Percentiles rank a stretch among this genome's conserved stretches.
These are phyloP conservation scores for Mus pahari DNA, from an alignment of 2,113 vertebrate genomes.

Conservation along the genomic window DNA sequence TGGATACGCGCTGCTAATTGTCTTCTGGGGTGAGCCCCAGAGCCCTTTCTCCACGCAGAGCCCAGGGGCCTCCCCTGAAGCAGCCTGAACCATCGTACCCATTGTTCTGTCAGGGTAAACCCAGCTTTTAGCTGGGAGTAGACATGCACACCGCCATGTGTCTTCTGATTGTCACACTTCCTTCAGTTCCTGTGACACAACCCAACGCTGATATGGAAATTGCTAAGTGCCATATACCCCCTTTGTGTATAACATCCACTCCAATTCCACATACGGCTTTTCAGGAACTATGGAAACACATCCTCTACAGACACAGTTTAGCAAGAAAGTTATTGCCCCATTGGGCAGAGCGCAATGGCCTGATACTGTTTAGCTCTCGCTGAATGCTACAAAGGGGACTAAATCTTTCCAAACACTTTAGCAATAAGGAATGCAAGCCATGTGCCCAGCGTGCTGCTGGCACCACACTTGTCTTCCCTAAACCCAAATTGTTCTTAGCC, in stretches of 20 bases:
- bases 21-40: slow-evolving; percentile 42
- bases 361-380: slow-evolving; percentile 51
- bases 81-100: background rate
- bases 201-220: background rate
- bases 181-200: slow-evolving; percentile 49
- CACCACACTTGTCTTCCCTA: background rate
- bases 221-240: slow-evolving; percentile 15
- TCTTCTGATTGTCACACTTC: background rate
- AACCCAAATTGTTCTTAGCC: background rate
- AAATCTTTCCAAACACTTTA: slow-evolving; percentile 58
- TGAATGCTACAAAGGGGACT: slow-evolving; percentile 54
- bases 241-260: background rate
- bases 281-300: slow-evolving; percentile 64
- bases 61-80: background rate
- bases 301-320: slow-evolving; percentile 22
- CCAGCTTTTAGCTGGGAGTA: background rate
- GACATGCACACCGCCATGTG: background rate
- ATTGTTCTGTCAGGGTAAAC: slow-evolving; percentile 38
- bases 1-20: slow-evolving; percentile 47
- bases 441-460: background rate
- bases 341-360: slow-evolving; percentile 45
- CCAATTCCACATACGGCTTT: slow-evolving; percentile 55
- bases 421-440: slow-evolving; percentile 7
- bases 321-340: slow-evolving; percentile 49
- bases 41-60: background rate